Evolutionary conservation across 2,113 vertebrate genomes (phyloP), one percentile per base, ranked within the genome.

Genomic region (Oenanthe oenanthe): DNA sequence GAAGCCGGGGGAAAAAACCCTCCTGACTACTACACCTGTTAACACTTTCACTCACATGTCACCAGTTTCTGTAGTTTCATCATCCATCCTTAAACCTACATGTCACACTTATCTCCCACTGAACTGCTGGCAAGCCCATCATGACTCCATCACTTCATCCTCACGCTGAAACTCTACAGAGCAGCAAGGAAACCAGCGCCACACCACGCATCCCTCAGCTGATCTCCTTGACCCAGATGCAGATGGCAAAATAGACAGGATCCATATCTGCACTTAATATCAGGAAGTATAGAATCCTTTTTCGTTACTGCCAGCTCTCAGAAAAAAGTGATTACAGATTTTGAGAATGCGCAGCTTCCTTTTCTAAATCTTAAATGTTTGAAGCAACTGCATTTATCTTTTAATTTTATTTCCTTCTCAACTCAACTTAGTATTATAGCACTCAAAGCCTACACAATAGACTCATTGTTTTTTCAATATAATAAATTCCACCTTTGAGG

Each of bases 361-460:
- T 86, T 86, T 76, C 83, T 80, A 63, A 11, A 65, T 83, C 60
- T 67, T 71, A 60, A 47, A 73, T 6, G 2, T 88, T 25, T 77
- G 75, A 96, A 79, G 63, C 47, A 80, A 90, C 51, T 43, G 58
- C 21, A 66, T 74, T 86, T 92, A 73, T 80, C 42, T 88, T 92
- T 89, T 67, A 54, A 89, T 91, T 91, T 78, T 89, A 87, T 84
- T 95, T 92, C 63, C 63, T 88, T 83, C 85, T 54, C 21, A 53
- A 62, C 36, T 82, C 61, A 89, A 63, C 63, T 93, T 67, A 79
- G 71, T 80, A 84, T 45, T 91, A 56, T 20, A 88, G 67, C 85
- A 79, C 38, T 96, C 61, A 62, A 84, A 93, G 75, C 85, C 89
- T 92, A 95, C 88, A 94, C 85, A 96, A 62, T 24, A 95, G 73